These are phyloP conservation scores for Apostichopus parvimensis DNA, from an alignment of 35 echinoderm and acorn worm genomes.

Conservation along the genomic window DNA sequence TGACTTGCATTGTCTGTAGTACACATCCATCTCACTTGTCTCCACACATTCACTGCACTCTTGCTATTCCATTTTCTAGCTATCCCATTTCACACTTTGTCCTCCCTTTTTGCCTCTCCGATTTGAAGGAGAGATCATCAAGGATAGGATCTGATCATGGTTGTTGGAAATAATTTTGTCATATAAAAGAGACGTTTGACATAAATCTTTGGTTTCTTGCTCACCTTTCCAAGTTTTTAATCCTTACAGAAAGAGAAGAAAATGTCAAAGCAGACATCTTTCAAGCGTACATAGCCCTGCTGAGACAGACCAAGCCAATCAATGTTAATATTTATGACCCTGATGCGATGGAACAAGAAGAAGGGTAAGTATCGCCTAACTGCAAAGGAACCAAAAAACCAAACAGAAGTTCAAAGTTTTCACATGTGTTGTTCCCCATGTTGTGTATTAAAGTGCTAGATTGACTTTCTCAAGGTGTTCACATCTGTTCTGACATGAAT, in stretches of 20 bases:
- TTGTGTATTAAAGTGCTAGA: too few species aligned
- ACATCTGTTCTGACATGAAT: too few species aligned
- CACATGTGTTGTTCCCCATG: too few species aligned
- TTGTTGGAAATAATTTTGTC: not conserved
- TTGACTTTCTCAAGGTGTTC: too few species aligned
- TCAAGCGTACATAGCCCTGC: slow-evolving; percentile 90
- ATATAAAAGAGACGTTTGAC: not conserved
- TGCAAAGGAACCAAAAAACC: not conserved
- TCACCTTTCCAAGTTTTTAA: not conserved
- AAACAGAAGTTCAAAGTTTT: not conserved
- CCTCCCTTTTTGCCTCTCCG: too few species aligned
- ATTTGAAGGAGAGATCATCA: too few species aligned
- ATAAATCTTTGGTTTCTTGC: not conserved
- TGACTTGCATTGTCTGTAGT: too few species aligned
- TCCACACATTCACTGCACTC: too few species aligned
- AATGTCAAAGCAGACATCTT: slow-evolving; percentile 99
- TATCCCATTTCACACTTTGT: too few species aligned
- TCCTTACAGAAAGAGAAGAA: slow-evolving; percentile 87
- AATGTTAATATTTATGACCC: slow-evolving; percentile 78
- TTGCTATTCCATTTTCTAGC: too few species aligned
- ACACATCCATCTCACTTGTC: too few species aligned
- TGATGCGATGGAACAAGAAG: slow-evolving; percentile 96
- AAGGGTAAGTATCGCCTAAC: slow-evolving; percentile 72
- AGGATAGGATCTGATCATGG: too few species aligned
- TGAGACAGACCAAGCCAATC: slow-evolving; percentile 88